Base-by-base conservation (phyloP, 2,797 vertebrate genomes). In the Danionella dracula region DNA sequence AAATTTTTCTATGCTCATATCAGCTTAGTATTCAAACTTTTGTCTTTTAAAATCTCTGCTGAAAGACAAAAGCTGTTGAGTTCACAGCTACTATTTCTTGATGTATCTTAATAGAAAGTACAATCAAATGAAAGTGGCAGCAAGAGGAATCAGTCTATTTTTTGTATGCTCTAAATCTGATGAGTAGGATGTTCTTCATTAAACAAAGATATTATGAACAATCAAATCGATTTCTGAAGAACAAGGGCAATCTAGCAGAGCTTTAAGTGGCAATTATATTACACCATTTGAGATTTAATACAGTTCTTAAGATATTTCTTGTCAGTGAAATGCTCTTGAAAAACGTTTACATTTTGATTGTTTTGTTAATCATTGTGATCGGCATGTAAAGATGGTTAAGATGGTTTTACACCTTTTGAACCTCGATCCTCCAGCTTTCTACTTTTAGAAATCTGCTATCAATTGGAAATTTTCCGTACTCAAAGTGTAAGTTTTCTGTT, bases 141-240 rank as follows among this genome's bases (percentile, higher is more conserved):
- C 3, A n/a, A n/a, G n/a, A 85, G 78, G 63, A 76, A 78, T 78
- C 76, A 17, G 58, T 76, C 77, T 84, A 57, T 73, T 62, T 85
- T 80, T 82, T 76, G 76, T 69, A 71, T 80, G 82, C 78, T 68
- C 74, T 84, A 86, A 80, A 85, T 84, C 85, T 84, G 81, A 86
- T 85, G 85, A 85, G 81, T 84, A 79, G 81, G 66, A 63, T 60
- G 65, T 81, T 79, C 70, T 64, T 70, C 76, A 31, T 77, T 81
- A 59, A 78, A 76, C 75, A 68, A 68, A 84, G 73, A 81, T 81
- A 84, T 84, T 86, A 74, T 74, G 79, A 78, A 73, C 74, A 86
- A 87, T 86, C 85, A 86, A 84, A 83, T 68, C 64, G 56, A 23
- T 73, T 78, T 84, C 70, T 78, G 76, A 81, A 81, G 82, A 81